Conservation (phyloP, 2,888 invertebrate species). For the Caenorhabditis sp. region DNA sequence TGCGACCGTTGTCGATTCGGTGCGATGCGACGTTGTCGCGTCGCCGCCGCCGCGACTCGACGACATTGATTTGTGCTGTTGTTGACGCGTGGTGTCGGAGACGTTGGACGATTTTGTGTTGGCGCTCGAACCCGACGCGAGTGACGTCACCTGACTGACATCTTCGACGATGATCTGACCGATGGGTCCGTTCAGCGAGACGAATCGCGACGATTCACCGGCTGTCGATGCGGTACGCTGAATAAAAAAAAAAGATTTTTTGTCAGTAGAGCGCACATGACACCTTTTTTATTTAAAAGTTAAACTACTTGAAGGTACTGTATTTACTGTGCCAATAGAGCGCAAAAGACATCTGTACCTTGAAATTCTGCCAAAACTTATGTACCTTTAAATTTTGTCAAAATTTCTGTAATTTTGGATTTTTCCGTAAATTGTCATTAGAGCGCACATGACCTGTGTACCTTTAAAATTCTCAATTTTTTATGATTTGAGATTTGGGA, state of each 20-base stretch:
- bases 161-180: constrained; percentile 31
- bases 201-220: constrained; percentile 27
- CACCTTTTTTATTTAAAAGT: no score
- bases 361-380: no score
- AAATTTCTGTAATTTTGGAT: no score
- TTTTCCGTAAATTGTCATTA: background rate
- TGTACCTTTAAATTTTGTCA: no score
- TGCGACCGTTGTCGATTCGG: constrained; percentile 8
- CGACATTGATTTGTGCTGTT: no score
- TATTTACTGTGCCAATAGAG: no score
- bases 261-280: background rate
- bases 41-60: background rate
- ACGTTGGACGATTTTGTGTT: constrained; percentile 14
- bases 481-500: no score
- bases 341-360: no score
- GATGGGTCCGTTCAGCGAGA: constrained; percentile 24
- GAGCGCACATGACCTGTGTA: background rate
- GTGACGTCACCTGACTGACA: constrained; percentile 6
- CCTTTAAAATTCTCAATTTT: background rate
- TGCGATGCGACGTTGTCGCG: constrained; percentile 9
- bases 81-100: constrained; percentile 11
- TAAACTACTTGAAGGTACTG: no score
- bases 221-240: constrained; percentile 34
- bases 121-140: constrained; percentile 21
- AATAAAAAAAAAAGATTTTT: background rate